Evolutionary conservation across 2,113 vertebrate species (phyloP).

Genomic region (Okapia johnstoni): DNA sequence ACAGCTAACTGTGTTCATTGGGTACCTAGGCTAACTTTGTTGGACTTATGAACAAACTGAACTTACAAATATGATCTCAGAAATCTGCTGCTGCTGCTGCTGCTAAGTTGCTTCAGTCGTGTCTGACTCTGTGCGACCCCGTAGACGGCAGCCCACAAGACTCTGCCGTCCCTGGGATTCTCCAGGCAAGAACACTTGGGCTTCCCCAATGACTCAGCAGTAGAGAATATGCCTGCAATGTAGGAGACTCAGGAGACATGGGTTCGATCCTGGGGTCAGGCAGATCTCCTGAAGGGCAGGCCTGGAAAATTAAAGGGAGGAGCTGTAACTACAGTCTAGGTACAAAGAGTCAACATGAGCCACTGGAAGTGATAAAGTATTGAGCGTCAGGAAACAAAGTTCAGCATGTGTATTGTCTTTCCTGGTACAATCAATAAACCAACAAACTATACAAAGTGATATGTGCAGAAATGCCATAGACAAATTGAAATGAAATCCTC

Average conservation of each 20-base stretch:
- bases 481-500: not conserved
- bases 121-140: no score
- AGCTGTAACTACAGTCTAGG: not conserved
- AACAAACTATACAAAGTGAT: not conserved
- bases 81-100: no score
- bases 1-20: not conserved
- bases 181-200: not conserved
- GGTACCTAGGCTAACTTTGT: not conserved
- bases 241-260: not conserved
- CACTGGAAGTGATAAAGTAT: not conserved
- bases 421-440: not conserved
- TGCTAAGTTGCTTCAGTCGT: no score
- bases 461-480: not conserved
- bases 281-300: not conserved
- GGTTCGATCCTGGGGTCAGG: not conserved
- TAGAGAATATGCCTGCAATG: not conserved
- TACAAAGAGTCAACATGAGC: not conserved
- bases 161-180: no score
- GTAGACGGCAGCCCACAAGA: no score
- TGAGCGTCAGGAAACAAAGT: not conserved
- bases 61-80: not conserved
- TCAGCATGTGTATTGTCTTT: not conserved
- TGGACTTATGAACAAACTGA: not conserved
- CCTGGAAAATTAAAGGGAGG: no score
- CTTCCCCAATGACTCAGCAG: not conserved